Percentiles rank a stretch among this genome's conserved stretches.
Evolutionary conservation across 53 echinoderm and acorn worm species (phyloP).

Genomic region (Echinarachnius parma): DNA sequence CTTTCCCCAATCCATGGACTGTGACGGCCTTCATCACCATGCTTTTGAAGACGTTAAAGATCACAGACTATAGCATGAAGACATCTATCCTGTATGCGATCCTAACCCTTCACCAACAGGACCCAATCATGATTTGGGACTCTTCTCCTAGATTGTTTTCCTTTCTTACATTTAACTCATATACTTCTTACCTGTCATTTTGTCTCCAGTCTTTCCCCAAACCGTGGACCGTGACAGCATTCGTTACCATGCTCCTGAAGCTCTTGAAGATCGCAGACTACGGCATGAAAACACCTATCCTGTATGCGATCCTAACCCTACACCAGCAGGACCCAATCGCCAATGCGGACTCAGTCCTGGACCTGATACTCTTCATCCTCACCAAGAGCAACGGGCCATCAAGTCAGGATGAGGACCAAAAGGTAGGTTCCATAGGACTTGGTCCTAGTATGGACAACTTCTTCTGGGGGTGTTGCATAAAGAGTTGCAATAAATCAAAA

Average conservation of each 20-base stretch:
- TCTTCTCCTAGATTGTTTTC: too few relatives aligned
- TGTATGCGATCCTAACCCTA: conserved; percentile 64
- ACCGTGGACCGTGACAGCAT: conserved; percentile 82
- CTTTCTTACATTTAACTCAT: too few relatives aligned
- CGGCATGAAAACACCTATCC: conserved; percentile 82
- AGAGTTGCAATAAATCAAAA: too few relatives aligned
- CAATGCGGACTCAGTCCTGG: conserved; percentile 63
- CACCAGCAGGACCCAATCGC: conserved; percentile 75
- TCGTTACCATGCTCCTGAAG: conserved; percentile 81
- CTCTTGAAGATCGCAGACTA: conserved; percentile 94
- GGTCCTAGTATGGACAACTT: too few relatives aligned
- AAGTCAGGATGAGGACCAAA: conserved; percentile 86
- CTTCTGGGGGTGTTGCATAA: too few relatives aligned
- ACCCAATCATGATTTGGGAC: too few relatives aligned
- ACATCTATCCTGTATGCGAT: conserved; percentile 62
- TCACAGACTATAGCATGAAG: conserved; percentile 79
- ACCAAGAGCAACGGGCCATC: conserved; percentile 71
- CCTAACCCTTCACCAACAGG: conserved; percentile 62
- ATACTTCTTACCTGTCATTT: too few relatives aligned
- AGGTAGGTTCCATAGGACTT: too few relatives aligned
- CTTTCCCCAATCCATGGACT: conserved; percentile 88
- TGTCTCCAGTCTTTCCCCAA: conserved; percentile 92
- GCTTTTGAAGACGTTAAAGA: conserved; percentile 77
- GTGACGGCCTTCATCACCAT: conserved; percentile 67
- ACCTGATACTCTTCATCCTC: conserved; percentile 69